phyloP scores from a whole-genome alignment of 2,888 invertebrate genomes.

The Neoitamus cyanurus region DNA sequence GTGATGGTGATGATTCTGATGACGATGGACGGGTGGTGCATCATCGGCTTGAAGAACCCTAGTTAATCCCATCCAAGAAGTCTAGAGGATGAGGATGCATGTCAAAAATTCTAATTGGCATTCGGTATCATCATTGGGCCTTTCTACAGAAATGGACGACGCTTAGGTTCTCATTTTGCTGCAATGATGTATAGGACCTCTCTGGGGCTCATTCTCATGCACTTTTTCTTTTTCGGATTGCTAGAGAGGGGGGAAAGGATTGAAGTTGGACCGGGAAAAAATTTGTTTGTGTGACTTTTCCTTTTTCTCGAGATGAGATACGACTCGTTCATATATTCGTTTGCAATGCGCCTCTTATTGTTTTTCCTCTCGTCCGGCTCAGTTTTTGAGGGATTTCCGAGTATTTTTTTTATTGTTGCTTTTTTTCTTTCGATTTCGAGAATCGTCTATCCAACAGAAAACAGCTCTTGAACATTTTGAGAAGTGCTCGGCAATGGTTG shows the following conservation, averaged over 20 bases:
- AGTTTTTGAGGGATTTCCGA: background rate
- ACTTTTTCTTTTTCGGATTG: background rate
- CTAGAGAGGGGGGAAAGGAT: background rate
- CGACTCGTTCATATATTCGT: background rate
- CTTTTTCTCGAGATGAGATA: slow-evolving; percentile 34
- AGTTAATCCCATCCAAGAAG: slow-evolving; percentile 41
- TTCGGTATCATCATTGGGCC: slow-evolving; percentile 36
- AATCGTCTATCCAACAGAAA: background rate
- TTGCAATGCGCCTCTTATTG: background rate
- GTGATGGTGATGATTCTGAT: background rate
- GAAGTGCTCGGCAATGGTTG: background rate
- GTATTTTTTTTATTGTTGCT: background rate
- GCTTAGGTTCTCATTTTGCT: slow-evolving; percentile 36
- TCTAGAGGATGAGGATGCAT: slow-evolving; percentile 42
- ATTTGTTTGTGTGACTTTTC: background rate
- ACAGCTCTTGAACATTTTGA: background rate
- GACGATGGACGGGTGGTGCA: background rate
- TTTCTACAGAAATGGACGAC: slow-evolving; percentile 38
- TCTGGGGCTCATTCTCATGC: background rate
- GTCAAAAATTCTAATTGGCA: slow-evolving; percentile 48
- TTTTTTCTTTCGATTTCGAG: background rate
- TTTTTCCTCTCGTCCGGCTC: background rate
- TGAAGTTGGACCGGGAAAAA: background rate
- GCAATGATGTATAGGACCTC: background rate
- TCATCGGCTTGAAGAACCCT: slow-evolving; percentile 33